phyloP scores from a whole-genome alignment of 2,113 vertebrate species.

The Crotalus tigris region DNA sequence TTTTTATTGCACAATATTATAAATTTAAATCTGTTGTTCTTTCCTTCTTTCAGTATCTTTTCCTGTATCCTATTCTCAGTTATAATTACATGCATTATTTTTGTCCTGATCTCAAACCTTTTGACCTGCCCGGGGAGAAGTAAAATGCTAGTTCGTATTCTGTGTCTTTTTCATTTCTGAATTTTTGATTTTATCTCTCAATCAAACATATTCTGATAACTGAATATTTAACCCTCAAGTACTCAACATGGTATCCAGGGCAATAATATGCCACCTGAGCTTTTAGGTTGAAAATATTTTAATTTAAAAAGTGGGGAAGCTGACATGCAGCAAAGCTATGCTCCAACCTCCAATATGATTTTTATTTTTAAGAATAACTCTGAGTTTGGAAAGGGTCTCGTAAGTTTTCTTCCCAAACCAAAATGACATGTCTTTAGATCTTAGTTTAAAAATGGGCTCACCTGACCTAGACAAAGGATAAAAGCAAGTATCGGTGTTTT shows the following conservation, averaged over 20 bases:
- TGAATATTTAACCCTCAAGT: not conserved
- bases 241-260: not conserved
- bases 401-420: not conserved
- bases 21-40: not conserved
- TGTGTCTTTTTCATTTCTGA: no score
- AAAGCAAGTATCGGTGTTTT: not conserved
- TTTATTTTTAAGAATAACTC: not conserved
- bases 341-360: not conserved
- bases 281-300: not conserved
- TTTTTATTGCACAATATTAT: not conserved
- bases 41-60: not conserved
- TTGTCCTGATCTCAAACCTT: not conserved
- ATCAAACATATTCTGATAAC: not conserved
- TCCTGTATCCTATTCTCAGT: not conserved
- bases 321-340: not conserved
- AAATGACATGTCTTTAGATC: not conserved
- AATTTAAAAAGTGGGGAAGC: not conserved
- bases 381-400: not conserved
- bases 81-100: not conserved
- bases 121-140: no score
- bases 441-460: not conserved
- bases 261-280: not conserved
- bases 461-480: not conserved
- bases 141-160: no score
- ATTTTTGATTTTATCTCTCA: not conserved